phyloP scores from a whole-genome alignment of 2,113 vertebrate species.

The Hypanus sabinus region DNA sequence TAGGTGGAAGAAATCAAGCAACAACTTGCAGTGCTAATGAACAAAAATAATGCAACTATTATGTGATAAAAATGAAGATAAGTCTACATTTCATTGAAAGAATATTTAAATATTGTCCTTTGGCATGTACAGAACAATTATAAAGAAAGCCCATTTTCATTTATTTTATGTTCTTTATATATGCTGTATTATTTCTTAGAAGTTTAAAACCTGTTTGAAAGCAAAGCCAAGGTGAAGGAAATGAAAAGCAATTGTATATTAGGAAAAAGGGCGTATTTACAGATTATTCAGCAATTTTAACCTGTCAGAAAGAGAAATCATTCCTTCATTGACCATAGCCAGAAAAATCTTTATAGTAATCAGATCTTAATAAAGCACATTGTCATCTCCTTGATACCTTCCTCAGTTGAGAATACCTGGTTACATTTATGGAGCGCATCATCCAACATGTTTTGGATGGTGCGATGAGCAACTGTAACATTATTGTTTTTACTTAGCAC shows the following conservation, averaged over 20 bases:
- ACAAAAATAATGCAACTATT: slow-evolving; percentile 4
- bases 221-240: not conserved
- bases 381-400: not conserved
- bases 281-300: not conserved
- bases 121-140: not conserved
- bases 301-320: not conserved
- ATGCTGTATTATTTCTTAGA: too few relatives aligned
- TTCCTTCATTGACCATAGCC: not conserved
- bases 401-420: not conserved
- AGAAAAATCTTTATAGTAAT: not conserved
- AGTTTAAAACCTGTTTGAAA: not conserved
- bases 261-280: not conserved
- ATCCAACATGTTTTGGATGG: too few relatives aligned
- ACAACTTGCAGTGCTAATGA: slow-evolving; percentile 21
- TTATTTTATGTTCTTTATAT: not conserved
- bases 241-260: not conserved
- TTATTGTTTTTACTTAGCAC: too few relatives aligned
- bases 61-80: slow-evolving; percentile 13
- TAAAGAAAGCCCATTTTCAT: not conserved
- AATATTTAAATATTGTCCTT: not conserved
- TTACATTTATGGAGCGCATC: not conserved
- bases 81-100: not conserved
- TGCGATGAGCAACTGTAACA: too few relatives aligned
- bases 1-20: slow-evolving; percentile 36
- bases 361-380: not conserved